phyloP scores from a whole-genome alignment of 2,888 invertebrate species.

The Pocota personata region DNA sequence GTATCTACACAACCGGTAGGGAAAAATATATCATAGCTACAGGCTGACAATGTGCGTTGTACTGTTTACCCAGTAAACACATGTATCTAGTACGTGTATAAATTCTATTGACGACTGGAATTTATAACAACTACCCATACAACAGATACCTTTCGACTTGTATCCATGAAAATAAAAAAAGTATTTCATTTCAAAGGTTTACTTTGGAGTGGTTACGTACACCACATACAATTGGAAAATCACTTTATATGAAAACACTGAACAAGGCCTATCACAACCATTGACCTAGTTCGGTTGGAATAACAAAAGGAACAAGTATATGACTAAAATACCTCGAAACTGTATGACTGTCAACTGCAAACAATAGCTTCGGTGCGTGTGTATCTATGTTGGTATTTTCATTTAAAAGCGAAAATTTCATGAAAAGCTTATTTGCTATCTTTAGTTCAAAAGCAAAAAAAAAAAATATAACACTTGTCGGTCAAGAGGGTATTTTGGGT shows the following conservation, averaged over 20 bases:
- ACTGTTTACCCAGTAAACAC: constrained; percentile 4
- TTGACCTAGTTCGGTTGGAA: constrained; percentile 23
- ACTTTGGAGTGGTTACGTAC: not conserved
- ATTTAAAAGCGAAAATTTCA: not conserved
- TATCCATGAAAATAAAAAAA: not conserved
- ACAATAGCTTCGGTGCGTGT: not conserved
- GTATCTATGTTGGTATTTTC: not conserved
- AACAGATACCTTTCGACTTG: not conserved
- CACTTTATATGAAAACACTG: constrained; percentile 1
- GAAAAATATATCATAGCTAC: not conserved
- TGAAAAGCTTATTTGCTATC: constrained; percentile 1
- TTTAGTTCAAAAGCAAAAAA: not conserved
- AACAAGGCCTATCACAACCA: constrained; percentile 18
- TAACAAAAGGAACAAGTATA: not conserved
- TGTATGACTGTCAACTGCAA: constrained; percentile 1
- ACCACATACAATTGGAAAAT: not conserved
- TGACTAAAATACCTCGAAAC: not conserved
- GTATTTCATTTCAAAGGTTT: constrained; percentile 8
- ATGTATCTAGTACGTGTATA: not conserved
- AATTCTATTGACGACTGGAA: not conserved
- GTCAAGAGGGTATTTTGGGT: not conserved
- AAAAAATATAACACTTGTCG: not conserved
- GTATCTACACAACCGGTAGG: not conserved
- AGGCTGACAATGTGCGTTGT: not conserved
- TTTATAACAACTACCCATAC: not conserved